phyloP scores from a whole-genome alignment of 2,113 vertebrate genomes.

The Lipophrys pholis region DNA sequence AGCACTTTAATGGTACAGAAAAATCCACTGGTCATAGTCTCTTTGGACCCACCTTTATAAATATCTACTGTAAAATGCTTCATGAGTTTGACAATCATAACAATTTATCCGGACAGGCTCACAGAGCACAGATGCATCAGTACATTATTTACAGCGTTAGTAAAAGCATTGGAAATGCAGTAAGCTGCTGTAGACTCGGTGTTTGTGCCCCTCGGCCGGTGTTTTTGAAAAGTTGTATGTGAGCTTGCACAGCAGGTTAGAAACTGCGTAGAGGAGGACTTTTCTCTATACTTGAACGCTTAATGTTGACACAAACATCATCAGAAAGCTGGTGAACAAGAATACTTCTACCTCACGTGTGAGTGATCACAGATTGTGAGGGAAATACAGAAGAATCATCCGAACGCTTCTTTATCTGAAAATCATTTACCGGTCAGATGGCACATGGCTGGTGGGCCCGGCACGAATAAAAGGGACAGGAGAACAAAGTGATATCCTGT shows the following conservation, averaged over 20 bases:
- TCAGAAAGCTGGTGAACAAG: conserved; percentile 1
- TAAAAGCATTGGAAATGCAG: neutral
- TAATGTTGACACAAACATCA: neutral
- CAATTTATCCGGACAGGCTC: neutral
- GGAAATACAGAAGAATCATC: neutral
- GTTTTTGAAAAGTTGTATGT: conserved; percentile 7
- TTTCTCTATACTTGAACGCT: neutral
- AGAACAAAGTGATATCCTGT: conserved; percentile 1
- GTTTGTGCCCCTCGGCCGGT: neutral
- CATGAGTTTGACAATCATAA: neutral
- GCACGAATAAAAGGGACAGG: neutral
- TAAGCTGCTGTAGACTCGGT: neutral
- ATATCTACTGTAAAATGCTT: conserved; percentile 4
- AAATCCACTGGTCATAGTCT: neutral
- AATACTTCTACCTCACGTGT: neutral
- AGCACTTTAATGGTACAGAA: neutral
- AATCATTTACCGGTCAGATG: neutral
- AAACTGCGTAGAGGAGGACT: neutral
- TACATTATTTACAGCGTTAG: neutral
- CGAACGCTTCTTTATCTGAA: neutral
- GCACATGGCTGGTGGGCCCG: neutral
- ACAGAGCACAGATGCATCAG: neutral
- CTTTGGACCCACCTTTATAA: conserved; percentile 2
- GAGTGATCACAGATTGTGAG: neutral
- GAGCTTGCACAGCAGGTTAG: neutral